These are phyloP conservation scores for Amiota communis DNA, from an alignment of 2,888 invertebrate genomes.

Conservation along the genomic window DNA sequence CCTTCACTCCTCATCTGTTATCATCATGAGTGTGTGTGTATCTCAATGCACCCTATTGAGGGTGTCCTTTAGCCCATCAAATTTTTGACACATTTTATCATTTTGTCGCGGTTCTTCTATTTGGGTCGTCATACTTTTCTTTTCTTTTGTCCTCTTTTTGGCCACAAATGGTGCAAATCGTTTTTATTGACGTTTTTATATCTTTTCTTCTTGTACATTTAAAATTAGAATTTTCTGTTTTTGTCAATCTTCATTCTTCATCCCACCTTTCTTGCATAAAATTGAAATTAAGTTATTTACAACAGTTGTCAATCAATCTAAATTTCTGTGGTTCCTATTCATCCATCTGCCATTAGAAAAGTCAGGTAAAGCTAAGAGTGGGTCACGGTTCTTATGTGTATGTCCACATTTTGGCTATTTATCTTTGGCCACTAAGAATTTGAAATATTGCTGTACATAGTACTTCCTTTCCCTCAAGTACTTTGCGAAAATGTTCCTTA, in stretches of 20 bases:
- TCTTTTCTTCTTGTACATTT: slow-evolving; percentile 19
- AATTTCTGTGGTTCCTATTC: slow-evolving; percentile 5
- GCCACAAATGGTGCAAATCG: slow-evolving; percentile 58
- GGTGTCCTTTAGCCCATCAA: slow-evolving; percentile 10
- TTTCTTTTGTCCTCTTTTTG: slow-evolving; percentile 18
- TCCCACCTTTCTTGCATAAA: neutral
- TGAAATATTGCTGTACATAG: too few relatives aligned
- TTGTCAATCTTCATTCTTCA: neutral
- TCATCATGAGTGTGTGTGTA: too few relatives aligned
- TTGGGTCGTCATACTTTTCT: neutral
- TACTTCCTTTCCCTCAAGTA: too few relatives aligned
- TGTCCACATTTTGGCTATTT: neutral
- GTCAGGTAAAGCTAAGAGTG: neutral
- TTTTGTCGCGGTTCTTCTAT: neutral
- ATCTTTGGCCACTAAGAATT: too few relatives aligned
- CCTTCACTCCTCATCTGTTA: too few relatives aligned
- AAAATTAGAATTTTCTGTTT: slow-evolving; percentile 24
- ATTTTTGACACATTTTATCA: slow-evolving; percentile 17
- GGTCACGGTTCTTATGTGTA: neutral
- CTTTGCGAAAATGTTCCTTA: too few relatives aligned
- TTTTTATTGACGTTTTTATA: slow-evolving; percentile 25
- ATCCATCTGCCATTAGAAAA: neutral
- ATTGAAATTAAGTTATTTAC: slow-evolving; percentile 22
- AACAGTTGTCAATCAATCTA: slow-evolving; percentile 26
- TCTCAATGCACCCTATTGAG: too few relatives aligned